phyloP scores from a whole-genome alignment of 2,888 invertebrate genomes.

The Mylabris sibirica region DNA sequence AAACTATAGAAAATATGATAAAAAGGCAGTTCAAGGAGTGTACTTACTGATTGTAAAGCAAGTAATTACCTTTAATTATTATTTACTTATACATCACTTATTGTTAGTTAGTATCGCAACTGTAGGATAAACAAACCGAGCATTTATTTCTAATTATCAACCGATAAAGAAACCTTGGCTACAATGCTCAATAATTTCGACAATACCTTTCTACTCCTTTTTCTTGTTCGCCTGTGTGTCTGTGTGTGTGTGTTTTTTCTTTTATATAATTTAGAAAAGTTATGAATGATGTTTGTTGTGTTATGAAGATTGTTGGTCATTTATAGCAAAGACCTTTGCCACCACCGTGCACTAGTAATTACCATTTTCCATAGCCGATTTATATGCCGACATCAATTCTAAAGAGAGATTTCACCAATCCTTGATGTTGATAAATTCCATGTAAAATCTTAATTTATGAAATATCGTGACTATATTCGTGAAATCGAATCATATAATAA shows the following conservation, averaged over 20 bases:
- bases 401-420: slow-evolving; percentile 12
- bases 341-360: slow-evolving; percentile 14
- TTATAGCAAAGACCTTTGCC: slow-evolving; percentile 12
- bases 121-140: background rate
- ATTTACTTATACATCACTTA: slow-evolving; percentile 11
- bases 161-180: background rate
- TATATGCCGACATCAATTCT: slow-evolving; percentile 13
- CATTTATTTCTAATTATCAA: slow-evolving; percentile 7
- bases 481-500: slow-evolving; percentile 39
- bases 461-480: slow-evolving; percentile 28
- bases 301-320: slow-evolving; percentile 7
- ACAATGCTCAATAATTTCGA: background rate
- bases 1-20: background rate
- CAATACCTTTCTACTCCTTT: background rate
- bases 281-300: background rate
- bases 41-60: background rate
- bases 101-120: background rate
- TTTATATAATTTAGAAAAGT: background rate
- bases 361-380: background rate
- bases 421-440: slow-evolving; percentile 31
- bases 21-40: background rate
- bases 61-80: slow-evolving; percentile 7
- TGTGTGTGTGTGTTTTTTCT: too few relatives aligned
- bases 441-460: slow-evolving; percentile 30
- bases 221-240: too few relatives aligned